Evolutionary conservation across 1,140 invertebrate species (phyloP).

Genomic region (Aphis craccivora): DNA sequence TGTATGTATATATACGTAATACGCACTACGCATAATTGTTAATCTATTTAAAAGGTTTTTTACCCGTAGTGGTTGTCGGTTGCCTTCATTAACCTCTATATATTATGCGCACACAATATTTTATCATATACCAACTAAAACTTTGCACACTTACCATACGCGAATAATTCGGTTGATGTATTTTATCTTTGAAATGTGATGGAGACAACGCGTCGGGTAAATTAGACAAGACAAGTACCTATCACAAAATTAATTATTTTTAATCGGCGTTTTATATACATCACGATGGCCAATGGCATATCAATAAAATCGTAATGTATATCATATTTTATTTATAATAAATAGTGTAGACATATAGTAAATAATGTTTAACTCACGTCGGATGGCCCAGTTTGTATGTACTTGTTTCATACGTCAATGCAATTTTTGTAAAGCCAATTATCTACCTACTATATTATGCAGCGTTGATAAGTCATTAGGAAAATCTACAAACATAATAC

Average conservation of each 20-base stretch:
- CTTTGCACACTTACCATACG: not conserved
- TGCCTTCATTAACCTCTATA: not conserved
- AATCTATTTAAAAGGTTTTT: slow-evolving; percentile 14
- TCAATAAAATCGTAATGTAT: not conserved
- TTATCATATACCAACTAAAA: not conserved
- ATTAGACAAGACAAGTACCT: not conserved
- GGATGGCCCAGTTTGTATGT: too few relatives aligned
- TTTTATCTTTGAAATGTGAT: not conserved
- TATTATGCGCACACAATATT: not conserved
- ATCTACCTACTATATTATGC: not conserved
- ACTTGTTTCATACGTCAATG: too few relatives aligned
- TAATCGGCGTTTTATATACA: not conserved
- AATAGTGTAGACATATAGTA: not conserved
- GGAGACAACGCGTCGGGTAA: not conserved
- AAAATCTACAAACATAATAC: not conserved
- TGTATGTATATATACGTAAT: not conserved
- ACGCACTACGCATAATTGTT: not conserved
- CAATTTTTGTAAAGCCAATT: too few relatives aligned
- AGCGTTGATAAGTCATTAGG: not conserved
- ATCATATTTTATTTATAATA: not conserved
- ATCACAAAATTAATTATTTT: not conserved
- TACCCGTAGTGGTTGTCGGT: not conserved
- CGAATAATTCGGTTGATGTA: not conserved
- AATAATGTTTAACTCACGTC: too few relatives aligned
- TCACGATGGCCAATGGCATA: not conserved